A percentile compares a stretch with the other conserved stretches of the same genome.
Conservation (phyloP, 1,140 invertebrate species). For the Drosophila bipectinata region DNA sequence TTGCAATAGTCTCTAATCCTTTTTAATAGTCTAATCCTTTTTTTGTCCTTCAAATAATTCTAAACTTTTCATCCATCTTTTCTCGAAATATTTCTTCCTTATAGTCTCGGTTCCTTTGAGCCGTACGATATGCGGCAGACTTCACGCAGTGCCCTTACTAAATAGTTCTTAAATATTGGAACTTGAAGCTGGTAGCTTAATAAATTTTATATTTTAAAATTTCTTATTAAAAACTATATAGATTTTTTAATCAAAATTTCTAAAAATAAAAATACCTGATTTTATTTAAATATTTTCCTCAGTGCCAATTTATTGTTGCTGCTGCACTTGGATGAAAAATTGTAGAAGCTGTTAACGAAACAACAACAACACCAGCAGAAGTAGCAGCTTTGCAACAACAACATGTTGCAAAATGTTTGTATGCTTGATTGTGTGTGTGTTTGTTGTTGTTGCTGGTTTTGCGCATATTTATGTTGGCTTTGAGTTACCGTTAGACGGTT, state of each 20-base stretch:
- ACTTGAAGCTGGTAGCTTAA: too few species aligned
- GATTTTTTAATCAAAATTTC: background rate
- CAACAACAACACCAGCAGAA: conserved; percentile 25
- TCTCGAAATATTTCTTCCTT: too few species aligned
- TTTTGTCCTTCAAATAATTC: too few species aligned
- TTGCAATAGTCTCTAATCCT: too few species aligned
- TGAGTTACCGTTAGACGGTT: conserved; percentile 80
- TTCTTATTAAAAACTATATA: background rate
- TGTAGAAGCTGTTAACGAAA: conserved; percentile 76
- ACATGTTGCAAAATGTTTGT: conserved; percentile 64
- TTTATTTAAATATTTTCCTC: background rate
- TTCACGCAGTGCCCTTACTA: too few species aligned
- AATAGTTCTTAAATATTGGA: too few species aligned
- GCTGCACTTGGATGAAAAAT: conserved; percentile 73
- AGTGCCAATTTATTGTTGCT: conserved; percentile 39
- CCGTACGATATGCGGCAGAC: too few species aligned
- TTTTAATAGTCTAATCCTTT: too few species aligned
- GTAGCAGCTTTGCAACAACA: conserved; percentile 11
- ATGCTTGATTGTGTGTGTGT: conserved; percentile 56
- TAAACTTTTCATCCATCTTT: too few species aligned
- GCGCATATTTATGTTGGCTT: conserved; percentile 79
- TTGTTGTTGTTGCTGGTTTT: conserved; percentile 54
- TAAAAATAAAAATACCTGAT: background rate
- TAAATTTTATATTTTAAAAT: background rate
- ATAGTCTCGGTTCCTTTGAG: too few species aligned